Evolutionary conservation across 2,113 vertebrate genomes (phyloP), one percentile per base, ranked within the genome.

Genomic region (Mastomys coucha): DNA sequence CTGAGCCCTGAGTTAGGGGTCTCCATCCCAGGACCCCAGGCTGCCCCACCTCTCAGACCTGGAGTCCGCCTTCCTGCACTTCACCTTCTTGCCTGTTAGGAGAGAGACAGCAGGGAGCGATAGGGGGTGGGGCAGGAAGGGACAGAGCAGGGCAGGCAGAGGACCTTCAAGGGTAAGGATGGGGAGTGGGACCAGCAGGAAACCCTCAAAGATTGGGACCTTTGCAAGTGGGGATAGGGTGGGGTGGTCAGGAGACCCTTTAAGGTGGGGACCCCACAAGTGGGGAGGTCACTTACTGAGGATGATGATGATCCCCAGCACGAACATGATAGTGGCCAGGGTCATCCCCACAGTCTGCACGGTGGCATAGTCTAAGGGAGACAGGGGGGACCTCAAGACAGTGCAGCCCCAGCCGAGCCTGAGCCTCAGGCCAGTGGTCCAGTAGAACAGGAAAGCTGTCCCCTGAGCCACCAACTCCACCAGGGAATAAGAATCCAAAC

Each of bases 261-360:
- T 45, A 20, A 33, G 26, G 63, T 67, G 84, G 65, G 84, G 16
- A n/a, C 82, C 28, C n/a, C 39, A 10, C 26, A 10, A 33, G 17
- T 45, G 3, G 9, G 39, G 17, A 39, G 86, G 65, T 5, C 51
- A 98, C 98, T 98, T 98, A 99, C 99, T 99, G 98, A 99, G 72
- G 76, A 99, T 98, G 96, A 99, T 99, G 96, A 99, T 94, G 98
- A 99, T 99, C 85, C 99, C 99, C 89, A 98, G 89, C 58, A 99
- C 96, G 96, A 99, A 99, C 99, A 99, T 98, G 90, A 99, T 75
- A 69, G 99, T 98, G 51, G 99, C 99, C 22, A 99, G 98, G 97
- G 99, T 98, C 89, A 99, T 98, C n/a, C 99, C 99, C 7, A 99
- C 99, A 6, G 98, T 99, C 97, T 99, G 97, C 96, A 99, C 94